Evolutionary conservation across 2,113 vertebrate species (phyloP).

Genomic region (Sterrhoptilus dennistouni): DNA sequence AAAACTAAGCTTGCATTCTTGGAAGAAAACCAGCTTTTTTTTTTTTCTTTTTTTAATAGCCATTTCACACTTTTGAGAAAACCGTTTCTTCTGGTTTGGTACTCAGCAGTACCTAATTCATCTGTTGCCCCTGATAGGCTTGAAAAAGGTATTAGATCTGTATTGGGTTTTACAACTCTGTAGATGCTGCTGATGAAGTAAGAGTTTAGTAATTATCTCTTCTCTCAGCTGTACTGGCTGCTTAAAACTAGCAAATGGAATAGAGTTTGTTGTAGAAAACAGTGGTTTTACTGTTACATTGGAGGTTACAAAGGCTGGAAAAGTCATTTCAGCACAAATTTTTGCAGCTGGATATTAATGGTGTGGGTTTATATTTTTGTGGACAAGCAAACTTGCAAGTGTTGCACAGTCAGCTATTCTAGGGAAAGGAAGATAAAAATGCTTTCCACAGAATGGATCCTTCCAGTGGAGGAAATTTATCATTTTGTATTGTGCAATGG

Average conservation of each 20-base stretch:
- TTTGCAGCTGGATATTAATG: conserved; percentile 24
- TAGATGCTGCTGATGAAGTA: neutral
- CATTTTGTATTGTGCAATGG: neutral
- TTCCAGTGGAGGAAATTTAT: neutral
- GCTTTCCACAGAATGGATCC: neutral
- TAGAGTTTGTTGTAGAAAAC: neutral
- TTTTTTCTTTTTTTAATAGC: neutral
- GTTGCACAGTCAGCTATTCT: neutral
- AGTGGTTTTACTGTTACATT: neutral
- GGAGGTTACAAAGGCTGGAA: neutral
- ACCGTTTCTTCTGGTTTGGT: neutral
- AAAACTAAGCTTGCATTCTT: neutral
- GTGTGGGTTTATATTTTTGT: neutral
- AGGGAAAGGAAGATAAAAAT: neutral
- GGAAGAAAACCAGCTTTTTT: neutral
- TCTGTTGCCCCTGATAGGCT: neutral
- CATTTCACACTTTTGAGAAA: neutral
- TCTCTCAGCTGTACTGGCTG: neutral
- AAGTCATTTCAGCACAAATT: neutral
- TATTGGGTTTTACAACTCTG: neutral
- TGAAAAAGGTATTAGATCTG: neutral
- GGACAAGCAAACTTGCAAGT: neutral
- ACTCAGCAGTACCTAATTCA: neutral
- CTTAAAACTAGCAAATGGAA: neutral
- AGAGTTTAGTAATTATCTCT: neutral